Evolutionary conservation across 2,797 vertebrate species (phyloP).

Genomic region (Sebastes melanostomus): DNA sequence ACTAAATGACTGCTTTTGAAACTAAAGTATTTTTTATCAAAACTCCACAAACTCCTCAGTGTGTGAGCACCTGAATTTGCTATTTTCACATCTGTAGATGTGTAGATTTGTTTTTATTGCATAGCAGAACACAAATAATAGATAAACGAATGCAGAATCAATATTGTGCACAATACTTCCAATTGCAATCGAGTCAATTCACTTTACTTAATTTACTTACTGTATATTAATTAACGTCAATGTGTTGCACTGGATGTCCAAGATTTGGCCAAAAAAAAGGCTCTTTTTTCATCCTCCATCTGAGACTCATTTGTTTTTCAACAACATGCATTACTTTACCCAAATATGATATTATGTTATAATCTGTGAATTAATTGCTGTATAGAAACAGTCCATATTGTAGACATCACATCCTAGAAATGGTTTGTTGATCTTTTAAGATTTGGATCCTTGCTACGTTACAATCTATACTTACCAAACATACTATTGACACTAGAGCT

Average conservation of each 20-base stretch:
- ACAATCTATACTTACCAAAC: not conserved
- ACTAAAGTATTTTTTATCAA: not conserved
- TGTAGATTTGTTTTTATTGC: not conserved
- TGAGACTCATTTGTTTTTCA: not conserved
- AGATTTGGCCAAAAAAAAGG: not conserved
- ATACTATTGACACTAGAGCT: too few relatives aligned
- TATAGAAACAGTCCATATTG: not conserved
- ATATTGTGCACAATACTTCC: not conserved
- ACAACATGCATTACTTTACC: not conserved
- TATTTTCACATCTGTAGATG: not conserved
- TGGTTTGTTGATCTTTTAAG: not conserved
- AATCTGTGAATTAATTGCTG: not conserved
- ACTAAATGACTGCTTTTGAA: not conserved
- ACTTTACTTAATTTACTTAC: not conserved
- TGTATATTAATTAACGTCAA: not conserved
- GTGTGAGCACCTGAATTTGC: not conserved
- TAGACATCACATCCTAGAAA: not conserved
- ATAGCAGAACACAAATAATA: not conserved
- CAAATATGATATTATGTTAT: not conserved
- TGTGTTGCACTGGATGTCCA: not conserved
- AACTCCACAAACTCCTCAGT: not conserved
- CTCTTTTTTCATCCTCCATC: not conserved
- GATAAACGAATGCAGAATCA: not conserved
- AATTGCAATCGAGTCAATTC: not conserved
- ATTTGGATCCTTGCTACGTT: not conserved